Percentiles rank a stretch among this genome's conserved stretches.
Conservation (phyloP, 2,797 vertebrate species). For the Diplodus puntazzo region DNA sequence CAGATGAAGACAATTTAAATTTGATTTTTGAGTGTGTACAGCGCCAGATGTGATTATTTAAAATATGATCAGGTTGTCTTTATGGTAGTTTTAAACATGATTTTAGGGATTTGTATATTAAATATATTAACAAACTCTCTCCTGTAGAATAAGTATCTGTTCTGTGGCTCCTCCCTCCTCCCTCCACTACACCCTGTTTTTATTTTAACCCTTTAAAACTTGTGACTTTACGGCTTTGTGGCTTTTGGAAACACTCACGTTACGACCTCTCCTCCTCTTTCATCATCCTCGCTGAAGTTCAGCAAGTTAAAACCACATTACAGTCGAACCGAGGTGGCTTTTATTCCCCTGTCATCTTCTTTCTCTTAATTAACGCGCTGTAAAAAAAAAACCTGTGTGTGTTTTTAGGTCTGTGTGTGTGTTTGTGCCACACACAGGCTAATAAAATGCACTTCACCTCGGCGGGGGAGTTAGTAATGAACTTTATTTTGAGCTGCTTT, state of each 20-base stretch:
- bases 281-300: slow-evolving; percentile 32
- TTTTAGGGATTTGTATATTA: too few species aligned
- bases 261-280: slow-evolving; percentile 39
- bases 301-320: slow-evolving; percentile 14
- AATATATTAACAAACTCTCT: not conserved
- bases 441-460: slow-evolving; percentile 35
- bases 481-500: slow-evolving; percentile 39
- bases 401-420: slow-evolving; percentile 18
- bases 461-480: slow-evolving; percentile 34
- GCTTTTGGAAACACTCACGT: slow-evolving; percentile 14
- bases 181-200: not conserved
- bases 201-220: slow-evolving; percentile 4
- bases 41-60: too few species aligned
- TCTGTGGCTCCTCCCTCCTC: not conserved
- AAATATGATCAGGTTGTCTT: too few species aligned
- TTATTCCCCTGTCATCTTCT: slow-evolving; percentile 7
- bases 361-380: slow-evolving; percentile 37
- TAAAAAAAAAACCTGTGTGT: slow-evolving; percentile 22
- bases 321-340: not conserved
- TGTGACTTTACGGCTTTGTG: slow-evolving; percentile 10
- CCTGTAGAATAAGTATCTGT: not conserved
- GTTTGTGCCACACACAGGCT: slow-evolving; percentile 20
- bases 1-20: too few species aligned
- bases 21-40: too few species aligned
- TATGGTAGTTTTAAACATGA: too few species aligned